phyloP scores from a whole-genome alignment of 2,113 vertebrate genomes.

The Oryzias woworae region DNA sequence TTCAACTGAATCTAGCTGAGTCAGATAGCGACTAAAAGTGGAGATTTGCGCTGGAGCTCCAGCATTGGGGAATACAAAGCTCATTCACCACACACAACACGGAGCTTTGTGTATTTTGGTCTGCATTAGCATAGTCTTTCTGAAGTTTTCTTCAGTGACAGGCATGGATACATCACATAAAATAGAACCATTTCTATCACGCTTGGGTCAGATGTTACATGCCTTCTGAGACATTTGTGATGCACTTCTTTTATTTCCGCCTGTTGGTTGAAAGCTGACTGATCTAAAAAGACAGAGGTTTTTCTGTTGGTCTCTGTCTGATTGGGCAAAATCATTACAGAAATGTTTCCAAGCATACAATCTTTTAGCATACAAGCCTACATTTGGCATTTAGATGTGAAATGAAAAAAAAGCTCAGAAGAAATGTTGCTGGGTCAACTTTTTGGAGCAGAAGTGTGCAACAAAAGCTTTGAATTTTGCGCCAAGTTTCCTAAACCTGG shows the following conservation, averaged over 20 bases:
- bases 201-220: conserved; percentile 37
- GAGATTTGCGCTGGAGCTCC: conserved; percentile 48
- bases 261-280: conserved; percentile 25
- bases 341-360: conserved; percentile 7
- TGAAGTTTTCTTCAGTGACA: conserved; percentile 50
- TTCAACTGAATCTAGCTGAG: conserved; percentile 61
- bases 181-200: conserved; percentile 43
- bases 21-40: conserved; percentile 53
- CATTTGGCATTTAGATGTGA: too few relatives aligned
- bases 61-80: conserved; percentile 45
- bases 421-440: conserved; percentile 23
- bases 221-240: conserved; percentile 28
- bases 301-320: conserved; percentile 37
- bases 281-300: conserved; percentile 1
- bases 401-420: conserved; percentile 18
- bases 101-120: conserved; percentile 51
- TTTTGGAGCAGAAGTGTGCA: conserved; percentile 28
- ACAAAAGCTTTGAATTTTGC: conserved; percentile 29
- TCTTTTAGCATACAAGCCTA: neutral
- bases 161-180: conserved; percentile 39
- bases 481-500: conserved; percentile 34
- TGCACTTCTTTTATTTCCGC: conserved; percentile 18
- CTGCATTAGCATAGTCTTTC: conserved; percentile 55
- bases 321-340: neutral
- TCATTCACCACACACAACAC: conserved; percentile 63